Evolutionary conservation across 2,888 invertebrate genomes (phyloP), one percentile per base, ranked within the genome.

Genomic region (Rhorus exstirpatorius): DNA sequence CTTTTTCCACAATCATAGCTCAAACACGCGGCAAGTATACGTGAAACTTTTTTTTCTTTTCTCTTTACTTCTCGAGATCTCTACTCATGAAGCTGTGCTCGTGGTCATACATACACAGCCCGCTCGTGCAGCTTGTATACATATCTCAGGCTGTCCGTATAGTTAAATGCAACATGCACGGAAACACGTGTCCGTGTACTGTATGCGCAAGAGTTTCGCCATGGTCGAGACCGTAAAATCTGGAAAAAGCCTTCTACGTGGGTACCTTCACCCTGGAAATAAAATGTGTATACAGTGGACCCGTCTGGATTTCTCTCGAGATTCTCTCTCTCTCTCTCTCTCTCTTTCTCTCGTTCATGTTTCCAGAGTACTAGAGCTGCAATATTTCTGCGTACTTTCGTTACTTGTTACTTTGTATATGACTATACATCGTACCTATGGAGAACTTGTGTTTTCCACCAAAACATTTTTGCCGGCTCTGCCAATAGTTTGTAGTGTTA

Each of bases 391-490:
- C 77, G 55, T 63, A 61, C 53, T 67, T 68, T 75, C 77, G 72
- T 58, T 38, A 76, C 74, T n/a, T 46, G 70, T 83, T 83, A 83
- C 85, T 82, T 85, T 77, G 84, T 83, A 82, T 82, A 79, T n/a
- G n/a, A 80, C 85, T 85, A 68, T 83, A 80, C 83, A 76, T 51
- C 71, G 65, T 14, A 68, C 58, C 26, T 19, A 78, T 12, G 21
- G 63, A 21, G 44, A 24, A 65, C 58, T 79, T 58, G 38, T 65
- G 78, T 79, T 24, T 71, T 74, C 60, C 63, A 51, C 44, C 55
- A 55, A 2, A 31, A 67, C 63, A 41, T 71, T 24, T 31, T 35
- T 44, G 12, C 38, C 77, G 24, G 51, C n/a, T n/a, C n/a, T n/a
- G n/a, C n/a, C n/a, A n/a, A n/a, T n/a, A n/a, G n/a, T n/a, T n/a